A percentile compares a stretch with the other conserved stretches of the same genome.
Evolutionary conservation across 2,888 invertebrate species (phyloP).

Genomic region (Apamea epomidion): DNA sequence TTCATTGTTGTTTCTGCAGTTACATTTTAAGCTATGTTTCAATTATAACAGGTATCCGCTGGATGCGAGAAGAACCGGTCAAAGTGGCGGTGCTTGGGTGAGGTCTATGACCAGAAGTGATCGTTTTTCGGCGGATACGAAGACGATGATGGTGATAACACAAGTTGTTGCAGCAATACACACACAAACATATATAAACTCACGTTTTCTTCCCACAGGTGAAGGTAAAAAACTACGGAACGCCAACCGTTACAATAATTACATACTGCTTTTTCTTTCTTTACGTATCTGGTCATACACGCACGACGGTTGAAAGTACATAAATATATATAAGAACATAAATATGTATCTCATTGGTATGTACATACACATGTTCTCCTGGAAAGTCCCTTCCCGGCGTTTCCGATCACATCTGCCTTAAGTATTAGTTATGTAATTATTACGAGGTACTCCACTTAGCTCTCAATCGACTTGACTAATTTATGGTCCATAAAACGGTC

Average conservation of each 20-base stretch:
- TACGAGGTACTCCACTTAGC: not conserved
- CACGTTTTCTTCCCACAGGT: too few relatives aligned
- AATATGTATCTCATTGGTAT: too few relatives aligned
- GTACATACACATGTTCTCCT: not conserved
- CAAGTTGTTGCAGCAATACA: not conserved
- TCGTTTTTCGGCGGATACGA: not conserved
- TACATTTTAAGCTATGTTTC: constrained; percentile 52
- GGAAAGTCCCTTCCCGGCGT: not conserved
- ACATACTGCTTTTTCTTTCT: not conserved
- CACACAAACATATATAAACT: too few relatives aligned
- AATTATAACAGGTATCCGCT: not conserved
- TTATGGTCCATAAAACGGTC: not conserved
- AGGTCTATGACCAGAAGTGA: not conserved
- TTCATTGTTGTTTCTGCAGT: constrained; percentile 56
- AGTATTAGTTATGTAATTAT: not conserved
- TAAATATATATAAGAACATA: too few relatives aligned
- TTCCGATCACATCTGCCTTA: too few relatives aligned
- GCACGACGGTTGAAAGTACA: too few relatives aligned
- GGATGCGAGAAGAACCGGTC: not conserved
- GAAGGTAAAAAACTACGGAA: too few relatives aligned
- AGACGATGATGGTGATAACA: not conserved
- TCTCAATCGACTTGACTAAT: not conserved
- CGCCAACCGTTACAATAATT: not conserved
- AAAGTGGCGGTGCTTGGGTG: not conserved
- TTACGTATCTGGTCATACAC: not conserved